These are phyloP conservation scores for Caenorhabditis tropicalis DNA, from an alignment of 1,140 invertebrate species.

Conservation along the genomic window DNA sequence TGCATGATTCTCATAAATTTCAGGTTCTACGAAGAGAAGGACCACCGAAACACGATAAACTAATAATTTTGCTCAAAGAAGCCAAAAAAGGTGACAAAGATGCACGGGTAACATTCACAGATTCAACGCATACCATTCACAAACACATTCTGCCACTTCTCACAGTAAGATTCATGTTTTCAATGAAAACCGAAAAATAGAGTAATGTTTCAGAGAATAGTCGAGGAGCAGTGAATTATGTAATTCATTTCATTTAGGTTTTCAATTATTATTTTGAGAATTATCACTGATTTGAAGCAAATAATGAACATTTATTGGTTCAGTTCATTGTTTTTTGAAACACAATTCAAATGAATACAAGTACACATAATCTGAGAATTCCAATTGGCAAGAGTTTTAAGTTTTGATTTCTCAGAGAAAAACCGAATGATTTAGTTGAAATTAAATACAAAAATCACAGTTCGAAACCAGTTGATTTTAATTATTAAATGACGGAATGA, in stretches of 20 bases:
- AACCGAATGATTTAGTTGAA: background rate
- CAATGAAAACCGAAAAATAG: background rate
- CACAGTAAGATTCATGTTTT: background rate
- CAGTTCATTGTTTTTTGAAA: background rate
- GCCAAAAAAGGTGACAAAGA: slow-evolving; percentile 39
- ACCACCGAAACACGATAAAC: slow-evolving; percentile 25
- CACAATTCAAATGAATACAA: background rate
- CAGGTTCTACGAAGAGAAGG: slow-evolving; percentile 27
- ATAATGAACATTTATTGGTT: slow-evolving; percentile 31
- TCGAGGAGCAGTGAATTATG: slow-evolving; percentile 13
- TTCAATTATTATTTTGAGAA: background rate
- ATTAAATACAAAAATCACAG: slow-evolving; percentile 29
- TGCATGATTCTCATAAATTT: background rate
- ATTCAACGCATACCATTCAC: slow-evolving; percentile 27
- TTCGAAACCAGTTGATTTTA: background rate
- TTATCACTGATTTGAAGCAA: background rate
- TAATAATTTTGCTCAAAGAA: slow-evolving; percentile 23
- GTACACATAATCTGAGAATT: background rate
- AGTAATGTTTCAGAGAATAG: background rate
- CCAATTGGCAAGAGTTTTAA: background rate
- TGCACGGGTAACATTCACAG: slow-evolving; percentile 19
- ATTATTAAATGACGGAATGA: no score
- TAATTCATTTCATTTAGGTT: slow-evolving; percentile 33
- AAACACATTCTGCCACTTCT: slow-evolving; percentile 14
- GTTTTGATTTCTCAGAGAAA: background rate